phyloP scores from a whole-genome alignment of 2,888 invertebrate species.

The Resseliella maxima region DNA sequence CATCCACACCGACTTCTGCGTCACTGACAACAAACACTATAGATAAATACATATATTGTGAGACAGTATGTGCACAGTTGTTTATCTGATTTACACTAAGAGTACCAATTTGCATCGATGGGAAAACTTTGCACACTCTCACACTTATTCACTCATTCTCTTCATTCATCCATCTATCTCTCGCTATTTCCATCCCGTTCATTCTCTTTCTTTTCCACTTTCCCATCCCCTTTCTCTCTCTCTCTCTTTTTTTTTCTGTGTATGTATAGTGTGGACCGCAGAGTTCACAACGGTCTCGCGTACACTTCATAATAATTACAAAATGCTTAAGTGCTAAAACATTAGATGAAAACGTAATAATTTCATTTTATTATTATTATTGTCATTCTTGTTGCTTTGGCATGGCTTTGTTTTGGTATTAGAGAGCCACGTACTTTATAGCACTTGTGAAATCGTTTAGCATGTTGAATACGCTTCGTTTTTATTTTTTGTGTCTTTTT shows the following conservation, averaged over 20 bases:
- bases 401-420: conserved; percentile 21
- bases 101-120: conserved; percentile 41
- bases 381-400: conserved; percentile 14
- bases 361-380: conserved; percentile 37
- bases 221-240: neutral
- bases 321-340: conserved; percentile 19
- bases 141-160: neutral
- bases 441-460: conserved; percentile 39
- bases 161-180: neutral
- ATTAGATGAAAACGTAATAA: conserved; percentile 8
- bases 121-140: neutral
- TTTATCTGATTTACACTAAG: conserved; percentile 51
- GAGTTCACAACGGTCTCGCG: neutral
- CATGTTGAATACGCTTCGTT: neutral
- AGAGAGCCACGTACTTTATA: conserved; percentile 6
- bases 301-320: conserved; percentile 41
- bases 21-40: neutral
- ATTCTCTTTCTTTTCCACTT: neutral
- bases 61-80: conserved; percentile 19
- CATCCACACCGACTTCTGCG: conserved; percentile 3
- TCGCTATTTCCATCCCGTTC: neutral
- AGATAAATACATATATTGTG: neutral
- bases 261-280: neutral
- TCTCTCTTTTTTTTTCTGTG: neutral
- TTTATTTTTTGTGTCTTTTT: neutral